Conservation (phyloP, 2,888 invertebrate species). For the Cataglyphis albicans region DNA sequence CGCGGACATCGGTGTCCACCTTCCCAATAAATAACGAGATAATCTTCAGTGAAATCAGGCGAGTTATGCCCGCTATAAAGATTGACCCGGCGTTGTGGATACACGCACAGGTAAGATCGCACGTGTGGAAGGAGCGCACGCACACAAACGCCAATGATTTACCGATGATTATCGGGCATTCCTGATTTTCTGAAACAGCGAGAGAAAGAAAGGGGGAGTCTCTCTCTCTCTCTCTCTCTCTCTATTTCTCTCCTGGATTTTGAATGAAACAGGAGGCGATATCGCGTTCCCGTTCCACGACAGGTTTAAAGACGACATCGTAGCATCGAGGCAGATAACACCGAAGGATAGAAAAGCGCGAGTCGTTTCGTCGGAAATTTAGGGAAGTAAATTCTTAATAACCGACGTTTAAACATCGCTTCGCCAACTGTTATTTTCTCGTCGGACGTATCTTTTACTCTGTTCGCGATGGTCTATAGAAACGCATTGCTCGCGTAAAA, state of each 20-base stretch:
- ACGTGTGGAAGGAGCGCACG: slow-evolving; percentile 34
- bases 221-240: no score
- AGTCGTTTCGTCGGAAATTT: slow-evolving; percentile 44
- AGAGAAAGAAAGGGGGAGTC: background rate
- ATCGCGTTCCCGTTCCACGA: slow-evolving; percentile 58
- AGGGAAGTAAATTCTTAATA: slow-evolving; percentile 50
- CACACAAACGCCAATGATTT: slow-evolving; percentile 78
- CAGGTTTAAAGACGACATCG: slow-evolving; percentile 52
- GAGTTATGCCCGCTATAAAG: slow-evolving; percentile 84
- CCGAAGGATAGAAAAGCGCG: slow-evolving; percentile 18
- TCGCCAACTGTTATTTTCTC: slow-evolving; percentile 28
- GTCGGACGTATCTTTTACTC: slow-evolving; percentile 8
- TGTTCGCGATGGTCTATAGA: slow-evolving; percentile 4
- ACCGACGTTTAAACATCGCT: slow-evolving; percentile 30
- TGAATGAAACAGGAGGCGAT: slow-evolving; percentile 56
- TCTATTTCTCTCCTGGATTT: slow-evolving; percentile 6
- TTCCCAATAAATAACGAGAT: slow-evolving; percentile 85
- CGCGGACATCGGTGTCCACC: slow-evolving; percentile 77
- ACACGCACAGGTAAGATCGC: slow-evolving; percentile 57
- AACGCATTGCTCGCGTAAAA: background rate
- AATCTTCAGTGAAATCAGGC: slow-evolving; percentile 84
- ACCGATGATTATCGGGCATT: slow-evolving; percentile 82
- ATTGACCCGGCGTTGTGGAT: slow-evolving; percentile 78
- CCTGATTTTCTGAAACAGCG: slow-evolving; percentile 74
- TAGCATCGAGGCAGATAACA: slow-evolving; percentile 46